Conservation (phyloP, 2,113 vertebrate genomes). For the Telmatochromis sp. region DNA sequence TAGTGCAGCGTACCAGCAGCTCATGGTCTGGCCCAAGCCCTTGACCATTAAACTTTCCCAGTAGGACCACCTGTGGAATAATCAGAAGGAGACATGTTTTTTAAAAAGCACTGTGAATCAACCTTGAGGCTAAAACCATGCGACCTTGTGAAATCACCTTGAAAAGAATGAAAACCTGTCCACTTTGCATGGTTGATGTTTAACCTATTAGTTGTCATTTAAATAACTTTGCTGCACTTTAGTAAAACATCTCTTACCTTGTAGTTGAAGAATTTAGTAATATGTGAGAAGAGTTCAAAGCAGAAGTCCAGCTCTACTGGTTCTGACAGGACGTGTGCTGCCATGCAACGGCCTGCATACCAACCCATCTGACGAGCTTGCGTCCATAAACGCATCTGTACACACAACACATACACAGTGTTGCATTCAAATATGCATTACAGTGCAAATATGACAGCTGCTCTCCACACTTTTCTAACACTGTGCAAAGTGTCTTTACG, state of each 20-base stretch:
- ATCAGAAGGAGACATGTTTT: neutral
- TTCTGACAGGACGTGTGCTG: conserved; percentile 70
- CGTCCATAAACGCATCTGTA: conserved; percentile 95
- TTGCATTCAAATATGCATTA: neutral
- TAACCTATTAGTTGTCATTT: neutral
- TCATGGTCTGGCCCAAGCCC: conserved; percentile 84
- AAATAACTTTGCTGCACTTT: neutral
- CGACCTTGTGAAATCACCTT: neutral
- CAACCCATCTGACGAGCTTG: conserved; percentile 98
- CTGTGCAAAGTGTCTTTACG: rapidly evolving
- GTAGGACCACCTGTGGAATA: conserved; percentile 81
- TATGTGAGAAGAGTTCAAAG: conserved; percentile 94
- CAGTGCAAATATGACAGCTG: neutral
- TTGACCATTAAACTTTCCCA: conserved; percentile 94
- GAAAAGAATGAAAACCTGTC: neutral
- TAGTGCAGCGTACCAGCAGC: conserved; percentile 87
- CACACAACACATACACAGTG: neutral
- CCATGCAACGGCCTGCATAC: conserved; percentile 87
- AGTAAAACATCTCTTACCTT: conserved; percentile 73
- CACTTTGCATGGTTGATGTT: neutral
- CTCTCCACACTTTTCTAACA: neutral
- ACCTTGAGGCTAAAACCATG: neutral
- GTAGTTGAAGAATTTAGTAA: conserved; percentile 95
- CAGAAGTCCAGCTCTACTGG: conserved; percentile 87
- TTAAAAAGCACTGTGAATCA: neutral